Base-by-base conservation (phyloP, 2,113 vertebrate genomes). In the Eptatretus burgeri region DNA sequence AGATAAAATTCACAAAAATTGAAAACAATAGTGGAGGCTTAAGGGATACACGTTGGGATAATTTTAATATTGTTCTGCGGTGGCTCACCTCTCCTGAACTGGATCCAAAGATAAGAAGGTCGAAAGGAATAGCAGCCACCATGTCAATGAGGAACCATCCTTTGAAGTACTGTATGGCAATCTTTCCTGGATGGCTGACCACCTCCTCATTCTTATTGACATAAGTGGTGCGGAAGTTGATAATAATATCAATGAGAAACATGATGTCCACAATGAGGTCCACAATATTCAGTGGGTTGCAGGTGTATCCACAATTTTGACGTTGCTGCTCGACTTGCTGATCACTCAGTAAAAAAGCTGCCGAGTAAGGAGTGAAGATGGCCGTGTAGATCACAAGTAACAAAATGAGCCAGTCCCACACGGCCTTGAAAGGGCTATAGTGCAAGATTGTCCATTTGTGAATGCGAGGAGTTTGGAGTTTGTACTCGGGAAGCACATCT, bases 91-190 rank as follows among this genome's bases (percentile, higher is more conserved):
- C 88, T 5, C 93, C 88, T 2, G 87, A 83, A 17, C 86, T 81
- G 0, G 85, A 80, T 70, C 81, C 81, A 74, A 87, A 95, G 73
- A 98, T 89, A 71, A 98, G 87, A 70, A 96, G 77, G 70, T 98
- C 91, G 0, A 98, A 98, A 63, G 91, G 91, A 67, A 98, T 88
- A 70, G 91, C 91, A 0, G 91, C 91, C 12, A 98, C 89, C 68
- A 98, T 85, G 73, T 98, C 91, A 0, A 98, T 98, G 71, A 98
- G 85, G 78, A 98, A 98, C 91, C 91, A 98, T 66, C 91, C 91
- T 71, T 98, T 98, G 76, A 98, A 93, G 74, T 98, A 98, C 68
- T 98, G 88, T 67, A 89, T 77, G 1, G 89, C 87, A 0, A 98
- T 98, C 72, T 78, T 83, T 49, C 76, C 81, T 0, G 91, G 88